Conservation (phyloP, 2,888 invertebrate species). For the Diogma glabrata region DNA sequence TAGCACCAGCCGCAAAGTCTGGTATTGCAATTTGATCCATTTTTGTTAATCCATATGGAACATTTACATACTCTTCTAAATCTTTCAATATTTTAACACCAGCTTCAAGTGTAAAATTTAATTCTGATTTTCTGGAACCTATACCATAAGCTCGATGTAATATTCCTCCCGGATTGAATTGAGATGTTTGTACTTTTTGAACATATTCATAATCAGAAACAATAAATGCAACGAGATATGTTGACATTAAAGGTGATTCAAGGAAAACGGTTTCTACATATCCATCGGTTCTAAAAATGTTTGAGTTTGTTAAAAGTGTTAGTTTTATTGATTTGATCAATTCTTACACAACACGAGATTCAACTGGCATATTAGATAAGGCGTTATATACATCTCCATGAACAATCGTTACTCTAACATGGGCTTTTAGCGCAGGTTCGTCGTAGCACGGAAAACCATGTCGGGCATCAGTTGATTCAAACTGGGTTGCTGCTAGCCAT, state of each 20-base stretch:
- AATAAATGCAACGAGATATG: slow-evolving; percentile 70
- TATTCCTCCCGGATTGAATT: slow-evolving; percentile 17
- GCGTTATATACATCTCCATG: slow-evolving; percentile 28
- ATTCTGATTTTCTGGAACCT: slow-evolving; percentile 30
- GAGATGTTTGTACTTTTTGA: not conserved
- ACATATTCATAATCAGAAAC: slow-evolving; percentile 44
- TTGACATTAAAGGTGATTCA: slow-evolving; percentile 52
- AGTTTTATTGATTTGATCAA: no score
- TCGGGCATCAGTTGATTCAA: slow-evolving; percentile 53
- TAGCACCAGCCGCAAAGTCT: slow-evolving; percentile 72
- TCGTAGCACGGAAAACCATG: slow-evolving; percentile 67
- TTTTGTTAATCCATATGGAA: slow-evolving; percentile 64
- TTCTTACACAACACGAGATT: not conserved
- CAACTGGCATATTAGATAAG: slow-evolving; percentile 39
- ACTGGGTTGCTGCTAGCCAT: slow-evolving; percentile 51
- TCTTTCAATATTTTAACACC: slow-evolving; percentile 58
- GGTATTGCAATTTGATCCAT: slow-evolving; percentile 82
- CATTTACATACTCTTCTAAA: slow-evolving; percentile 58
- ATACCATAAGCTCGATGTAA: slow-evolving; percentile 28
- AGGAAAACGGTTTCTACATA: slow-evolving; percentile 27
- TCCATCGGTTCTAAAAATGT: not conserved
- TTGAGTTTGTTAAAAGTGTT: not conserved
- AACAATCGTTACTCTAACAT: slow-evolving; percentile 26
- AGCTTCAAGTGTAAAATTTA: slow-evolving; percentile 58
- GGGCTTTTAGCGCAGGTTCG: slow-evolving; percentile 57